These are phyloP conservation scores for Piaya cayana DNA, from an alignment of 2,113 vertebrate genomes.

Conservation along the genomic window DNA sequence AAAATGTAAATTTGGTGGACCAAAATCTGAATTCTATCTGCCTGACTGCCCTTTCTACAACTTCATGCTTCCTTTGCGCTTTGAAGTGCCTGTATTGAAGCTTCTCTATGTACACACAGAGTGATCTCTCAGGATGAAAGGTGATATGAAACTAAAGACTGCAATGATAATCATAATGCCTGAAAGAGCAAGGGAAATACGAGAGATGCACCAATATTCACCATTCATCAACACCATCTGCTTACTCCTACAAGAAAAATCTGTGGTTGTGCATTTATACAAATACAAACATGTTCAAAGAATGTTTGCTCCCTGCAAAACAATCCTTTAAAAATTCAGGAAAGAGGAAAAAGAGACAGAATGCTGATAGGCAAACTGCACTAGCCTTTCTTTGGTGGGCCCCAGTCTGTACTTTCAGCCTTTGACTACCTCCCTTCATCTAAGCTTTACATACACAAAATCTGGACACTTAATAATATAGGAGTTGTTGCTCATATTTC, in stretches of 20 bases:
- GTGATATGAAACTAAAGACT: background rate
- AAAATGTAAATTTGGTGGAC: background rate
- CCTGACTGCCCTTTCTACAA: background rate
- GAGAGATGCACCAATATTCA: background rate
- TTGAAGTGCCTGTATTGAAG: constrained; percentile 4
- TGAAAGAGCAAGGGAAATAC: background rate
- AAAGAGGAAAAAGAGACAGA: background rate
- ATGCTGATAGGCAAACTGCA: background rate
- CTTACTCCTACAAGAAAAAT: background rate
- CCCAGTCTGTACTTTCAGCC: background rate
- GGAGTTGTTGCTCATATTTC: background rate
- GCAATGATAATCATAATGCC: background rate
- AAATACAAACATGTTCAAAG: background rate
- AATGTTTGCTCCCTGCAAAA: background rate
- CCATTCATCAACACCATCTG: background rate
- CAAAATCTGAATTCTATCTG: background rate
- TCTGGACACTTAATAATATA: background rate
- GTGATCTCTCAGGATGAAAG: background rate
- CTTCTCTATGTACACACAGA: background rate
- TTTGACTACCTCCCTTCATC: background rate
- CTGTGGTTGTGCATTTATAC: background rate
- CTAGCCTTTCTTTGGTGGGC: background rate
- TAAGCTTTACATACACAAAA: background rate
- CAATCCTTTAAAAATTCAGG: background rate
- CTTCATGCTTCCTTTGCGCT: background rate